Conservation (phyloP, 2,888 invertebrate genomes). For the Amphimallon solstitiale region DNA sequence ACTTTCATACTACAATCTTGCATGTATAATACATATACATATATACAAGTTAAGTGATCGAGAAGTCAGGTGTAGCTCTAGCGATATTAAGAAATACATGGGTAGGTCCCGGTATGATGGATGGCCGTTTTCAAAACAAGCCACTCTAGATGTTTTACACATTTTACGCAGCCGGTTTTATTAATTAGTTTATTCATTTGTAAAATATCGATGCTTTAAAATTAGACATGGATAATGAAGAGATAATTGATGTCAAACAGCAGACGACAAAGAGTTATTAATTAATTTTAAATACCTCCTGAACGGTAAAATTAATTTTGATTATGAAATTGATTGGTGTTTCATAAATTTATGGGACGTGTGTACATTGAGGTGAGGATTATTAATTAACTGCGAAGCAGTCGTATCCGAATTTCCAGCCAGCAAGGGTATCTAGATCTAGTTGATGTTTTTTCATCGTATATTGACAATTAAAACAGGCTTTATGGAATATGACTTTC, state of each 20-base stretch:
- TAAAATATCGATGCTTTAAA: constrained; percentile 4
- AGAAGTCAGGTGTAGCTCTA: not conserved
- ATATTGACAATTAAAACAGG: no score
- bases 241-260: constrained; percentile 33
- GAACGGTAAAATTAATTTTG: constrained; percentile 15
- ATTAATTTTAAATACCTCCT: constrained; percentile 21
- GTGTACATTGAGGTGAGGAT: no score
- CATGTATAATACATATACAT: not conserved
- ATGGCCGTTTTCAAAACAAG: constrained; percentile 6
- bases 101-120: not conserved
- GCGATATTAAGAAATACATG: not conserved
- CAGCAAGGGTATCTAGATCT: no score
- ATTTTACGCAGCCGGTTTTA: constrained; percentile 5
- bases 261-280: constrained; percentile 19
- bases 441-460: no score
- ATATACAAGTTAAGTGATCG: not conserved
- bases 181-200: constrained; percentile 34
- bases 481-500: no score
- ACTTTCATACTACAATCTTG: not conserved
- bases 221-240: constrained; percentile 20
- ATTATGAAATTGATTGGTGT: constrained; percentile 6
- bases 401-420: no score
- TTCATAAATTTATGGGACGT: not conserved
- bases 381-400: no score
- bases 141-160: constrained; percentile 12